These are phyloP conservation scores for Pangasius mekongensis DNA, from an alignment of 2,797 vertebrate genomes.

Conservation along the genomic window DNA sequence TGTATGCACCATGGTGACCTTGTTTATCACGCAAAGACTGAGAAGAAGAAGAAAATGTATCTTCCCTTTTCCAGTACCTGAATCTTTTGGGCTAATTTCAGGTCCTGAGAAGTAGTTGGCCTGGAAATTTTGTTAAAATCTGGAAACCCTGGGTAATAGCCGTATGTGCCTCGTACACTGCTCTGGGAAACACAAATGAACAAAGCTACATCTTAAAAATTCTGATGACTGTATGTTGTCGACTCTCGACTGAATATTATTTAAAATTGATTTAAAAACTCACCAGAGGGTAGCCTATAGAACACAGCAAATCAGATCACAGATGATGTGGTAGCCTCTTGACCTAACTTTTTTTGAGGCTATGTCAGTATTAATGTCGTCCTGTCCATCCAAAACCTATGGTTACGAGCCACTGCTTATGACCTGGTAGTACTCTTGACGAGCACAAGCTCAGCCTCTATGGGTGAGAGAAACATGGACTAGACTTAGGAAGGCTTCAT, in stretches of 20 bases:
- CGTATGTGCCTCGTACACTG: too few species aligned
- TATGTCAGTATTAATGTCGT: not conserved
- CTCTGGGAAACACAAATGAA: too few species aligned
- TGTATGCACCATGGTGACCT: not conserved
- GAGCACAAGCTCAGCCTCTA: not conserved
- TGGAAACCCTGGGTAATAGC: too few species aligned
- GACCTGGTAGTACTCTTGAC: not conserved
- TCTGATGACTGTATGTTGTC: too few species aligned
- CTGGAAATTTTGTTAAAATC: too few species aligned
- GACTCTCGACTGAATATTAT: too few species aligned
- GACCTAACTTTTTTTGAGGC: not conserved
- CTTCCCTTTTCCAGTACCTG: not conserved
- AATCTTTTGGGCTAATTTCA: not conserved
- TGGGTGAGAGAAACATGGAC: not conserved
- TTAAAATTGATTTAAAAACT: too few species aligned
- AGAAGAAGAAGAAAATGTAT: not conserved
- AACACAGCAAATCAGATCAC: too few species aligned
- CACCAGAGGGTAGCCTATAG: too few species aligned
- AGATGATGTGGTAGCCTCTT: too few species aligned
- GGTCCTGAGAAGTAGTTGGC: too few species aligned
- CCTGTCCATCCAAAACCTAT: not conserved
- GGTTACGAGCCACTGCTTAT: not conserved
- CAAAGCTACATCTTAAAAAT: too few species aligned
- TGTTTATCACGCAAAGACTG: not conserved
- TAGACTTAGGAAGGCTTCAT: not conserved